Base-by-base conservation (phyloP, 2,888 invertebrate species). In the Myopa tessellatipennis region DNA sequence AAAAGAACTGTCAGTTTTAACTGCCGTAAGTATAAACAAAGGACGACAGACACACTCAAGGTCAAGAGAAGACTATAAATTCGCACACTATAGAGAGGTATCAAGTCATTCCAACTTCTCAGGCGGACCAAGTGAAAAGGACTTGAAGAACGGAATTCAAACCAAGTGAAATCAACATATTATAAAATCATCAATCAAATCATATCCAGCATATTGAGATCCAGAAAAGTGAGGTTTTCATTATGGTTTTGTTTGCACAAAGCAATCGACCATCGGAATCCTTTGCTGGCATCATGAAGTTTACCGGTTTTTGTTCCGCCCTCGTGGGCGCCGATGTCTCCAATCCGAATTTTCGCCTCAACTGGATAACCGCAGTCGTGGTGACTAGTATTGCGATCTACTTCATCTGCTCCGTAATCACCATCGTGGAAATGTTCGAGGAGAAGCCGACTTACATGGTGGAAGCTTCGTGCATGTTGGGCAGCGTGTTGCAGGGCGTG, bases 401-500 rank as follows among this genome's bases (percentile, higher is more conserved):
- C 65, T 81, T 79, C 10, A 38, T 76, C 61, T 79, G 77, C 61
- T 71, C 80, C 3, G 18, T 52, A 0, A 80, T 78, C 63, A 81
- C 80, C 1, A 77, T 80, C 3, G 63, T 65, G 7, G 4, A 77
- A 10, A 76, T 75, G 45, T 8, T 78, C 7, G 40, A 68, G 0
- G 80, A 80, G 34, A 60, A 76, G 26, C 77, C 76, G 69, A 67
- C 58, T 14, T 63, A 73, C 0, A 6, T 79, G 0, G n/a, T 81
- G 61, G 78, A 80, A 52, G 60, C 79, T 3, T 79, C 79, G 14
- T 80, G 80, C 34, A 78, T 80, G 77, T 45, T 80, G 0, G 80
- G 80, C 1, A 74, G 77, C 18, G 78, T 72, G 8, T 45, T 79
- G n/a, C 77, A 79, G 78, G 80, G 81, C 4, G 50, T 79, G 4